These are phyloP conservation scores for Epirrita christyi DNA, from an alignment of 2,888 invertebrate genomes.

Conservation along the genomic window DNA sequence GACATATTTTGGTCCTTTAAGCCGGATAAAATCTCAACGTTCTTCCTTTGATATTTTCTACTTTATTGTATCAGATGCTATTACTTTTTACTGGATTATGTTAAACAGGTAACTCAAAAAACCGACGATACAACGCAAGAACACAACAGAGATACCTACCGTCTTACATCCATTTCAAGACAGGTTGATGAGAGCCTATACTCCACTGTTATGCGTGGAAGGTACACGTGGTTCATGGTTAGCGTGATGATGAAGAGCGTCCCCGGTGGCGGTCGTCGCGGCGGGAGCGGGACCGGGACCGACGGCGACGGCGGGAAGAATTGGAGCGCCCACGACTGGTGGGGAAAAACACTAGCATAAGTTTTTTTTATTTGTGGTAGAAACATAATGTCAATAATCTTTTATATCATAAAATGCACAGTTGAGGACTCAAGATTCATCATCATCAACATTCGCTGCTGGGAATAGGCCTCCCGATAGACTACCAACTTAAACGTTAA, in stretches of 20 bases:
- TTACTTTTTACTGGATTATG: no score
- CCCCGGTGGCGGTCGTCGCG: slow-evolving; percentile 40
- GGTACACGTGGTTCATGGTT: slow-evolving; percentile 1
- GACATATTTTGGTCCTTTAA: slow-evolving; percentile 1
- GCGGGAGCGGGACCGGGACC: slow-evolving; percentile 39
- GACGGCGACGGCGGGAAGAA: slow-evolving; percentile 46
- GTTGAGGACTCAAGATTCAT: no score
- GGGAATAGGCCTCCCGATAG: no score
- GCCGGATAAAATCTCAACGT: not conserved
- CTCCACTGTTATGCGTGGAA: not conserved
- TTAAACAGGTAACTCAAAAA: no score
- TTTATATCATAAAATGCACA: no score
- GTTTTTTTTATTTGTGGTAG: no score
- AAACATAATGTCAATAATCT: no score
- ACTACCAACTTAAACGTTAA: no score
- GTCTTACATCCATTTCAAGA: not conserved
- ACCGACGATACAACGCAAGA: not conserved
- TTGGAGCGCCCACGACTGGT: slow-evolving; percentile 45
- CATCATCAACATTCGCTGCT: no score
- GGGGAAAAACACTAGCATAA: slow-evolving; percentile 12
- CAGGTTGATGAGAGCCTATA: not conserved
- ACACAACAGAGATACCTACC: slow-evolving; percentile 14
- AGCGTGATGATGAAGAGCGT: slow-evolving; percentile 42
- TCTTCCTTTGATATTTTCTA: not conserved
- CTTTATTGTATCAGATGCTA: no score